Conservation (phyloP, 2,113 vertebrate genomes). For the Neolamprologus brichardi region DNA sequence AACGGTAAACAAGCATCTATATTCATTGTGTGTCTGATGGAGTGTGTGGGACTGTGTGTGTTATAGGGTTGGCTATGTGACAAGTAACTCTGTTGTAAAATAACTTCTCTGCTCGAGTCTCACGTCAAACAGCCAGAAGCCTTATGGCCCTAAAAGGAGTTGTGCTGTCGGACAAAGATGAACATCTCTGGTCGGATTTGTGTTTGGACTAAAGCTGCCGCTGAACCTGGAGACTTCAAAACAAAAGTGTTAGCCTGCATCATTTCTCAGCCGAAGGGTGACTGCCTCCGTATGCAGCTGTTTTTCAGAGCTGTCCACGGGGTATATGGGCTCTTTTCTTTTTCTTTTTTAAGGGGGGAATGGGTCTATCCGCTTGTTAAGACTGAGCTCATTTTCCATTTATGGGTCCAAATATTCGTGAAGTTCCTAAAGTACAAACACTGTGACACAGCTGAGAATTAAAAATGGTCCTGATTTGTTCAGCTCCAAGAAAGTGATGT, state of each 20-base stretch:
- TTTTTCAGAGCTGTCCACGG: background rate
- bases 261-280: background rate
- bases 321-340: background rate
- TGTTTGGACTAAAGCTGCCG: background rate
- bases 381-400: background rate
- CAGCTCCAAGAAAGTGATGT: background rate
- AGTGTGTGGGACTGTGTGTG: background rate
- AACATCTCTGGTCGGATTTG: background rate
- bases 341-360: background rate
- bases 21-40: background rate
- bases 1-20: background rate
- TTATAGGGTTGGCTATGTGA: background rate
- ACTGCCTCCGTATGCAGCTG: background rate
- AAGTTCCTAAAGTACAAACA: background rate
- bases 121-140: background rate
- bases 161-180: background rate
- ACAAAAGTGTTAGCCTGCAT: background rate
- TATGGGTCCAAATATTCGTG: background rate
- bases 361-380: background rate
- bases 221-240: conserved; percentile 1
- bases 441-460: background rate
- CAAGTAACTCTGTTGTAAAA: conserved; percentile 13
- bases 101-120: background rate
- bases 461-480: background rate
- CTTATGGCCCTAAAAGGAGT: conserved; percentile 33